phyloP scores from a whole-genome alignment of 2,888 invertebrate species.

The Amblyteles armatorius region DNA sequence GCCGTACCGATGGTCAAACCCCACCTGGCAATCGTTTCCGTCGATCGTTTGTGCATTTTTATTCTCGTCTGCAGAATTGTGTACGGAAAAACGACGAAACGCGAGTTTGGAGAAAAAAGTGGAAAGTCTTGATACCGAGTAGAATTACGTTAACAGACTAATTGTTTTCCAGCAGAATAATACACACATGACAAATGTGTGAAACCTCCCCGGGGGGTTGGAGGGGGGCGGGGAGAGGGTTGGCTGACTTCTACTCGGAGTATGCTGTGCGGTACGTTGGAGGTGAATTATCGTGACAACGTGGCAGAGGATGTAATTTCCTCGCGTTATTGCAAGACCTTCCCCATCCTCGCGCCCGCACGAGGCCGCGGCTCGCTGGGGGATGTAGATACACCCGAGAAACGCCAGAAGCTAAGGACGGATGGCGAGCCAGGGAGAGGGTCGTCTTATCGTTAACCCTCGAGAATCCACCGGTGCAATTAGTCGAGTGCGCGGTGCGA shows the following conservation, averaged over 20 bases:
- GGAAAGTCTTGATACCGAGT: background rate
- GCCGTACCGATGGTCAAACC: too few species aligned
- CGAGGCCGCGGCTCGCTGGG: conserved; percentile 51
- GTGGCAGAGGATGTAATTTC: conserved; percentile 65
- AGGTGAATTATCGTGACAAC: conserved; percentile 60
- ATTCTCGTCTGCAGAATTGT: background rate
- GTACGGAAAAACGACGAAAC: background rate
- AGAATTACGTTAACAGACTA: background rate
- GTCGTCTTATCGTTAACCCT: conserved; percentile 70
- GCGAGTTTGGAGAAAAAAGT: background rate
- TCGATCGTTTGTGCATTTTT: too few species aligned
- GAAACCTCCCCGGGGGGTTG: background rate
- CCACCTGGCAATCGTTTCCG: too few species aligned
- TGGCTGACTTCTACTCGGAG: background rate
- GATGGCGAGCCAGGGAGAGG: conserved; percentile 48
- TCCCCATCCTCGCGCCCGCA: conserved; percentile 57
- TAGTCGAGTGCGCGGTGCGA: conserved; percentile 66
- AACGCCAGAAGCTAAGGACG: conserved; percentile 61
- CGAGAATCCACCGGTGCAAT: conserved; percentile 70
- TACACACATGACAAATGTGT: conserved; percentile 16
- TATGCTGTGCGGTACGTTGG: conserved; percentile 13
- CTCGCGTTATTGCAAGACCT: conserved; percentile 66
- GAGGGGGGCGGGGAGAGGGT: background rate
- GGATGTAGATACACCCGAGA: conserved; percentile 64
- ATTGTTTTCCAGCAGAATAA: conserved; percentile 10